These are phyloP conservation scores for Keiferia lycopersicella DNA, from an alignment of 2,888 invertebrate genomes.

Conservation along the genomic window DNA sequence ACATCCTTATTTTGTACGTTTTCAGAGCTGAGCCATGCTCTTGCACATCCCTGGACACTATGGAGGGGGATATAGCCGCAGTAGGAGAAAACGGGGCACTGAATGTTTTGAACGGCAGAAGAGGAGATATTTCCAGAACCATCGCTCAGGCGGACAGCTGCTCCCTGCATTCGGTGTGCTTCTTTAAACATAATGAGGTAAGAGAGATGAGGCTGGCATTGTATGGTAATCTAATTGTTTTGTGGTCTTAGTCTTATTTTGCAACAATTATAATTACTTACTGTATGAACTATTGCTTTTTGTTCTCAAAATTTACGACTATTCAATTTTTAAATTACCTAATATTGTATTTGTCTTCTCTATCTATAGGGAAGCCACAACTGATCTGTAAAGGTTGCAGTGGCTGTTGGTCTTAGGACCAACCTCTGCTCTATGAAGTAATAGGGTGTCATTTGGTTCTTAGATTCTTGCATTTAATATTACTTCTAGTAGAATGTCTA, in stretches of 20 bases:
- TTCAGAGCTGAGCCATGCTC: conserved; percentile 77
- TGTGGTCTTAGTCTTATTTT: no score
- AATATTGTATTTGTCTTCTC: no score
- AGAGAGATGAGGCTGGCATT: conserved; percentile 15
- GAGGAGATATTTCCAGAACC: conserved; percentile 66
- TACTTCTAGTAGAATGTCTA: no score
- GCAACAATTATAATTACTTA: no score
- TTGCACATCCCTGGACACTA: conserved; percentile 88
- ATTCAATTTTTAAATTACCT: no score
- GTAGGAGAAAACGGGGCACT: conserved; percentile 92
- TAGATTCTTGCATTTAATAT: background rate
- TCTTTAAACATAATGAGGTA: conserved; percentile 84
- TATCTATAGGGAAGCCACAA: no score
- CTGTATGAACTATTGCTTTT: no score
- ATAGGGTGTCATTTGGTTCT: no score
- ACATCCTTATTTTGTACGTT: background rate
- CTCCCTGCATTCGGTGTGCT: conserved; percentile 88
- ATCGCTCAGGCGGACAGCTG: conserved; percentile 90
- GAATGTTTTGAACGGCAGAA: conserved; percentile 72
- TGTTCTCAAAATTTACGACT: no score
- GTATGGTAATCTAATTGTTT: background rate
- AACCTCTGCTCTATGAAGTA: no score
- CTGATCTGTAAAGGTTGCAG: no score
- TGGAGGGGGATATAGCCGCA: conserved; percentile 89
- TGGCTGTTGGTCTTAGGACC: no score